Evolutionary conservation across 2,797 vertebrate genomes (phyloP).

Genomic region (Coluber constrictor): DNA sequence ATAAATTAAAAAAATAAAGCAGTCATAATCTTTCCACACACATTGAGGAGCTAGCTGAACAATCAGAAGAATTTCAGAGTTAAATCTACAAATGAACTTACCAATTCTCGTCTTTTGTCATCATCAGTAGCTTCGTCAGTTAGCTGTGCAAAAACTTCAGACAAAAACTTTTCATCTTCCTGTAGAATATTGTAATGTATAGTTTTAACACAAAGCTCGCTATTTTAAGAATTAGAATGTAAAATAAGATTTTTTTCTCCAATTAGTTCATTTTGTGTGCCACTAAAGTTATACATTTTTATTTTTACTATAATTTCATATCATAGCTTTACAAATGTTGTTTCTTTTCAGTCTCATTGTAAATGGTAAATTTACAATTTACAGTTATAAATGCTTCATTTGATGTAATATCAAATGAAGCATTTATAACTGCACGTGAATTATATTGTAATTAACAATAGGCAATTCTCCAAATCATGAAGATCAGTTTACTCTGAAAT

Average conservation of each 20-base stretch:
- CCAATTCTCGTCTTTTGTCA: slow-evolving; percentile 93
- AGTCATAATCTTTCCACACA: background rate
- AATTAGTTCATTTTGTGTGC: background rate
- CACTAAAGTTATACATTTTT: background rate
- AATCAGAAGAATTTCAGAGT: background rate
- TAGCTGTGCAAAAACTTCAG: slow-evolving; percentile 97
- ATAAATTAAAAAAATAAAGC: background rate
- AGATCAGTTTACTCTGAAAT: background rate
- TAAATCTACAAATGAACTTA: slow-evolving; percentile 63
- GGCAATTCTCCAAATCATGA: background rate
- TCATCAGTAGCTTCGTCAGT: slow-evolving; percentile 97
- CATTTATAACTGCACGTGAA: too few species aligned
- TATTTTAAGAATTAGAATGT: background rate
- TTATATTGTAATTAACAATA: background rate
- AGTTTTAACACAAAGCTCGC: slow-evolving; percentile 26
- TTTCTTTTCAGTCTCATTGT: background rate
- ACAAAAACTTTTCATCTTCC: slow-evolving; percentile 98
- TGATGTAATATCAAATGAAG: background rate
- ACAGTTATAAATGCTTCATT: background rate
- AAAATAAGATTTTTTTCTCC: background rate
- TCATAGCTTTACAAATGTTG: background rate
- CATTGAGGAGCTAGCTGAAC: background rate
- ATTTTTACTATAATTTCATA: background rate
- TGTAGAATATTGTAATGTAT: slow-evolving; percentile 62
- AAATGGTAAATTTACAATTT: too few species aligned